Base-by-base conservation (phyloP, 2,888 invertebrate species). In the Actias luna region DNA sequence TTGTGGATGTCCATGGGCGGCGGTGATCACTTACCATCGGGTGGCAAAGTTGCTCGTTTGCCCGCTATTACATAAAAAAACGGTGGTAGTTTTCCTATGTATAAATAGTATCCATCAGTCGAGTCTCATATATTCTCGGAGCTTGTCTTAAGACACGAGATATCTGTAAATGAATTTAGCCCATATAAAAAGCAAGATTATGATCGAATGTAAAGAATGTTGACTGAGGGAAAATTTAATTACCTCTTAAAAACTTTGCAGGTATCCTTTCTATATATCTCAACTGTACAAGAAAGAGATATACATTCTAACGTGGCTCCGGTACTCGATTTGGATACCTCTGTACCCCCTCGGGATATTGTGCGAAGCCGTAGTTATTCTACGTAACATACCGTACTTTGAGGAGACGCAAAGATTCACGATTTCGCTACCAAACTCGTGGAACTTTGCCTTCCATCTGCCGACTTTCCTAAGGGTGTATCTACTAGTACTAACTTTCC, bases 311-410 rank as follows among this genome's bases (percentile, higher is more conserved):
- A 98, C 98, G 0, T 99, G 99, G 99, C 87, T 99, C 2, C 94
- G 99, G 18, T 99, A 99, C 85, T 96, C 97, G 0, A 93, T 98
- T 63, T 99, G 99, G 99, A 97, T 99, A 69, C 95, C 97, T 0
- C 93, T 99, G 0, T 99, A 99, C 85, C 99, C 99, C 0, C 81
- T 98, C 46, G 99, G 98, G 7, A 95, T 98, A 72, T 78, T 98
- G 1, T 96, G 97, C 77, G 99, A 99, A 92, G 96, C 97, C 0
- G 95, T 96, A 4, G 94, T 97, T 16, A 93, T 97, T 52, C 90
- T 97, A 22, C 93, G 97, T 61, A 97, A 97, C 82, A 96, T 99
- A 78, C 97, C 98, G 0, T 97, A 97, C 82, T 97, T 98, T 77
- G 97, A 98, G 71, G 96, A 98, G 78, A 97, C 97, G 0, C 93